Evolutionary conservation across 2,888 invertebrate species (phyloP).

Genomic region (Chironomus tentans): DNA sequence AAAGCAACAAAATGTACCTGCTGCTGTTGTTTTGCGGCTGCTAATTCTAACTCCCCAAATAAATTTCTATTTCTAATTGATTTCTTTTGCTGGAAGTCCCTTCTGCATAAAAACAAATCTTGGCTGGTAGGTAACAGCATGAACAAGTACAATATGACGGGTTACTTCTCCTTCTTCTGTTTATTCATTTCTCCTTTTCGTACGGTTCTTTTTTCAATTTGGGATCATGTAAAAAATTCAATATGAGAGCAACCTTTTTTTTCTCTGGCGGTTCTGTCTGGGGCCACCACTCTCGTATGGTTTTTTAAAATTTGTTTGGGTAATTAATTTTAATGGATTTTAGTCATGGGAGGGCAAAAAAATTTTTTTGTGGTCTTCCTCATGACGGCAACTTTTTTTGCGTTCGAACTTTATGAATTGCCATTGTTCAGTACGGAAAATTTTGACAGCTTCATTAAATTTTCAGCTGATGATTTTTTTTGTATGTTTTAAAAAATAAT

Average conservation of each 20-base stretch:
- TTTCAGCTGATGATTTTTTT: not conserved
- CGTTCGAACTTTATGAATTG: no score
- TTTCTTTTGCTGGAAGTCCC: no score
- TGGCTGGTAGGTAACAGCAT: no score
- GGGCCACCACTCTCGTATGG: not conserved
- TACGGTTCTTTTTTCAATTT: not conserved
- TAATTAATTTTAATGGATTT: constrained; percentile 19
- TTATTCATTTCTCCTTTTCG: not conserved
- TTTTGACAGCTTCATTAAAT: not conserved
- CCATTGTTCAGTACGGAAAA: not conserved
- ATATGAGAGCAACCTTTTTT: no score
- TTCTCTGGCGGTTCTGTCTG: no score
- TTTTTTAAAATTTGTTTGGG: not conserved
- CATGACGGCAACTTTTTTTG: no score
- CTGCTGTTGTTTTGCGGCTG: no score
- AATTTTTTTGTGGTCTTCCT: not conserved
- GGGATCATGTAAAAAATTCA: not conserved
- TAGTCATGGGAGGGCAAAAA: constrained; percentile 9
- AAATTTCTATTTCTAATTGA: no score
- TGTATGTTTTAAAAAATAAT: not conserved
- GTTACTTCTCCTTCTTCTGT: not conserved
- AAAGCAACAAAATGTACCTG: not conserved
- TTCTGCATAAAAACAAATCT: no score
- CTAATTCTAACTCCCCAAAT: no score
- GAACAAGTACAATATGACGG: no score